phyloP scores from a whole-genome alignment of 2,113 vertebrate genomes.

The Hassar affinis region DNA sequence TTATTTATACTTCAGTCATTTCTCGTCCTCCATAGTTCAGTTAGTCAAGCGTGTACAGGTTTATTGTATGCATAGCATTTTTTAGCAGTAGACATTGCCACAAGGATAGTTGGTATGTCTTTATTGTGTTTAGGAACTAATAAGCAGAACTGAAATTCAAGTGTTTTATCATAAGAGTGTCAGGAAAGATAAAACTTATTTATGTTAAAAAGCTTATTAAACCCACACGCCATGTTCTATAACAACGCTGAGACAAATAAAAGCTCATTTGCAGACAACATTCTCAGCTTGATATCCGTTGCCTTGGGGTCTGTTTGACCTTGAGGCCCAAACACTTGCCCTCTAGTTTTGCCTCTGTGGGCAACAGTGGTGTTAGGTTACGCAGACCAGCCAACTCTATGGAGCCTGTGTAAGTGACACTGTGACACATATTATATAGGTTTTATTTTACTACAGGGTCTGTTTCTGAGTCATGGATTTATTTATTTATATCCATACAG shows the following conservation, averaged over 20 bases:
- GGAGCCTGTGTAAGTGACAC: neutral
- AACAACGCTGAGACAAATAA: neutral
- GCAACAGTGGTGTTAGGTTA: neutral
- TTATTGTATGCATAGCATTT: neutral
- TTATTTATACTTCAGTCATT: too few relatives aligned
- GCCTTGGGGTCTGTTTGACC: constrained; percentile 11
- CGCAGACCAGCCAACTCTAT: too few relatives aligned
- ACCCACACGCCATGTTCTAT: neutral
- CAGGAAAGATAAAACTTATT: neutral
- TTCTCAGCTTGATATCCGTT: constrained; percentile 1
- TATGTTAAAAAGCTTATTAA: neutral
- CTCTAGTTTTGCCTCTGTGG: constrained; percentile 32
- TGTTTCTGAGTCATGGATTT: neutral
- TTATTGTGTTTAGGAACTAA: too few relatives aligned
- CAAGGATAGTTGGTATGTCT: too few relatives aligned
- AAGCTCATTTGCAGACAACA: neutral
- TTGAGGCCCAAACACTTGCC: constrained; percentile 12
- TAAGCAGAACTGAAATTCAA: too few relatives aligned
- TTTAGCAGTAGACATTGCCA: neutral
- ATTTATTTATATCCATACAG: neutral
- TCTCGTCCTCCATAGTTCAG: too few relatives aligned
- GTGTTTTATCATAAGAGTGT: neutral
- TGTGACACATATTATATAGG: neutral
- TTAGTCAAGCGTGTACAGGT: neutral
- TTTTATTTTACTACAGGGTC: neutral